Conservation (phyloP, 2,888 invertebrate species). For the Drosophila cracens region DNA sequence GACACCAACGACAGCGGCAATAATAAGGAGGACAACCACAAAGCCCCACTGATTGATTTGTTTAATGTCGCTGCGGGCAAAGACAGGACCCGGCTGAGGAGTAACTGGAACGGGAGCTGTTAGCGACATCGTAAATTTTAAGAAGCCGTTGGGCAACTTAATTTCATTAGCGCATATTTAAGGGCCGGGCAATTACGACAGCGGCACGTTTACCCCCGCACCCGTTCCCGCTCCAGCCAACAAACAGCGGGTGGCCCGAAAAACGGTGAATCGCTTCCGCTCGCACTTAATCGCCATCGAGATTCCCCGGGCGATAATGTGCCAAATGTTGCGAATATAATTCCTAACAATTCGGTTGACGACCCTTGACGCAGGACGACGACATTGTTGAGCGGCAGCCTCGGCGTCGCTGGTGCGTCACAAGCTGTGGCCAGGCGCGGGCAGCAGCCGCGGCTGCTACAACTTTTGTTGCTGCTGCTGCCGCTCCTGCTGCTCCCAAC, state of each 20-base stretch:
- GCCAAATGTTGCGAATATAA: constrained; percentile 58
- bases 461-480: constrained; percentile 45
- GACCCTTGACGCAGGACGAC: constrained; percentile 72
- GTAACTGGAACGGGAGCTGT: constrained; percentile 32
- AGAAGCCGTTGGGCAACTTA: constrained; percentile 60
- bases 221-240: constrained; percentile 17
- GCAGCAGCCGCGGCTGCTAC: constrained; percentile 63
- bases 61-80: constrained; percentile 68
- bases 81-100: constrained; percentile 14
- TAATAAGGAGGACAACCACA: constrained; percentile 49
- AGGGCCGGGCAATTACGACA: constrained; percentile 56
- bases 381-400: constrained; percentile 70
- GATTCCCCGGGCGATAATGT: constrained; percentile 50
- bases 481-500: constrained; percentile 23
- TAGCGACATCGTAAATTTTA: constrained; percentile 53
- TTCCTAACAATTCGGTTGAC: constrained; percentile 14
- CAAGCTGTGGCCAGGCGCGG: constrained; percentile 75
- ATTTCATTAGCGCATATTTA: constrained; percentile 76
- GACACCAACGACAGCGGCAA: constrained; percentile 8
- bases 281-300: constrained; percentile 50
- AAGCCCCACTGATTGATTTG: constrained; percentile 78
- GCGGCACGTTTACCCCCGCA: constrained; percentile 1
- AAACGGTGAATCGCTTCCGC: constrained; percentile 56
- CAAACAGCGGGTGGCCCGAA: constrained; percentile 61
- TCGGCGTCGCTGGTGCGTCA: constrained; percentile 68